Conservation (phyloP, 2,888 invertebrate genomes). For the Leuctra nigra region DNA sequence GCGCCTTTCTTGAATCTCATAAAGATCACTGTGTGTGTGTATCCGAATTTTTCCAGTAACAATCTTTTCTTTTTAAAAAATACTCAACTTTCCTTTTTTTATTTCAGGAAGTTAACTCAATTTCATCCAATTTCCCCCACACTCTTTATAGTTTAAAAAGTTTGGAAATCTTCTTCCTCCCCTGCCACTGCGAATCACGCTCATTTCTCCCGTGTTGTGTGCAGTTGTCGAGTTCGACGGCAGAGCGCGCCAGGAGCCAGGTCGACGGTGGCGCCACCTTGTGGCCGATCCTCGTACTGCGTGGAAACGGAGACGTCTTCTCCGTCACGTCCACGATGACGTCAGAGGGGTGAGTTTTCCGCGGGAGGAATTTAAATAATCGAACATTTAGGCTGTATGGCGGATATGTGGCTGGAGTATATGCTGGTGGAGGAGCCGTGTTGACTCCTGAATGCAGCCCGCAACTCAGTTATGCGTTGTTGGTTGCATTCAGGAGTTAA, state of each 20-base stretch:
- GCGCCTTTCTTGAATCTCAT: slow-evolving; percentile 11
- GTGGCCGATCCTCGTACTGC: slow-evolving; percentile 72
- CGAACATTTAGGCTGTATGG: no score
- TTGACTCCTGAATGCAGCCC: no score
- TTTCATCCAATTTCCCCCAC: slow-evolving; percentile 14
- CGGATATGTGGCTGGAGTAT: no score
- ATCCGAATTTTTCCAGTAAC: slow-evolving; percentile 13
- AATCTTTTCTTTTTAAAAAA: slow-evolving; percentile 15
- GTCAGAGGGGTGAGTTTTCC: not conserved
- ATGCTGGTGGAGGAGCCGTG: no score
- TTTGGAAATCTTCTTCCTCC: not conserved
- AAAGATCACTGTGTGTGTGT: no score
- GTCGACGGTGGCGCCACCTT: slow-evolving; percentile 29
- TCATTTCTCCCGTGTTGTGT: not conserved
- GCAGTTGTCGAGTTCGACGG: slow-evolving; percentile 1
- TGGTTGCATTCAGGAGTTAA: no score
- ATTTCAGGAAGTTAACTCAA: slow-evolving; percentile 22
- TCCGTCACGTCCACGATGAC: slow-evolving; percentile 35
- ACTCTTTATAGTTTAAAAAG: not conserved
- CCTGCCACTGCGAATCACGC: not conserved
- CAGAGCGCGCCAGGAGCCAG: slow-evolving; percentile 8
- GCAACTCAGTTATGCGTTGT: no score
- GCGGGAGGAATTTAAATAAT: no score
- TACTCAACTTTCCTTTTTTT: slow-evolving; percentile 22
- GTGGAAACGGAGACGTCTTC: slow-evolving; percentile 80